Evolutionary conservation across 2,113 vertebrate genomes (phyloP), one percentile per base, ranked within the genome.

Genomic region (Ictalurus furcatus): DNA sequence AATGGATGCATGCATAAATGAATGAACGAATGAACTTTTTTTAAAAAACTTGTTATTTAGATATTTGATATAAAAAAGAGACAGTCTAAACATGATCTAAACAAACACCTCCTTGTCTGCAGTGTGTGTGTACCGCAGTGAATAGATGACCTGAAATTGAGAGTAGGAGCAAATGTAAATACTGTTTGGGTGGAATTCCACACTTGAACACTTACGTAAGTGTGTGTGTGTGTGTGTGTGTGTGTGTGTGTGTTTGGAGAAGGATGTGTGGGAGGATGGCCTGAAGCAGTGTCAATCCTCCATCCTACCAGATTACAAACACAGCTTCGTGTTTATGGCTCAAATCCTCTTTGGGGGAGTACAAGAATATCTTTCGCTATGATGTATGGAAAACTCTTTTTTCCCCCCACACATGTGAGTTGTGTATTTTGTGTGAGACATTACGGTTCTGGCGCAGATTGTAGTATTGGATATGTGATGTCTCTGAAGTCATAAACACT

Each of bases 161-260:
- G 56, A 73, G 69, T 54, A 23, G 54, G 28, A 83, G 65, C 48
- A 37, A 65, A 83, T 83, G 65, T 78, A 85, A 85, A 85, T 63
- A 88, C 69, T 88, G 28, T 71, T 65, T 85, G 87, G 81, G 69
- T 88, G 71, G 88, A 85, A 84, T 88, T 78, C 82, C 88, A 6
- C 61, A 61, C 81, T 74, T 73, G 19, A 54, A 48, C 3, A 6
- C 56, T 63, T 30, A 88, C 37, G 37, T 84, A 79, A 79, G 9
- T 80, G 74, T 85, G 25, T 88, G 80, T 48, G 87, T 88, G 40
- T 67, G 83, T 85, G 44, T 79, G 69, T 78, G 67, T 52, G 56
- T 65, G 25, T 79, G 83, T 85, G 59, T 85, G 63, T 52, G 48
- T 52, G 48, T 52, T 9, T 85, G 63, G 6, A 58, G 25, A 69